These are phyloP conservation scores for Drymonia ruficornis DNA, from an alignment of 2,888 invertebrate genomes.

Conservation along the genomic window DNA sequence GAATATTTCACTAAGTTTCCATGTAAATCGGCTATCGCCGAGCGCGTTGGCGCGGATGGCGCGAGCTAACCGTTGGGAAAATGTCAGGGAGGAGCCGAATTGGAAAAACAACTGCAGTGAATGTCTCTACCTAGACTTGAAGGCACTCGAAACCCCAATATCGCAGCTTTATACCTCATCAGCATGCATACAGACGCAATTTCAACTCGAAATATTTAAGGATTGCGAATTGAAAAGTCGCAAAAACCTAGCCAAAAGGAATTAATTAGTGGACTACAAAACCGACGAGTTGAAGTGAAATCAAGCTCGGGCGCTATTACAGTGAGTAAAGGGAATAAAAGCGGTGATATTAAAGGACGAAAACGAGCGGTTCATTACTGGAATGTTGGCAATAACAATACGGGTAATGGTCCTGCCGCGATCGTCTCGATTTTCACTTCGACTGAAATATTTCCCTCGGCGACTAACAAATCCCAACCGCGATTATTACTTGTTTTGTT, in stretches of 20 bases:
- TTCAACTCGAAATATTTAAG: constrained; percentile 60
- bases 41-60: constrained; percentile 50
- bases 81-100: constrained; percentile 56
- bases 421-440: constrained; percentile 72
- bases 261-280: constrained; percentile 69
- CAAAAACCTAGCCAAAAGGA: constrained; percentile 51
- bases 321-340: constrained; percentile 70
- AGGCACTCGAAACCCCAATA: constrained; percentile 67
- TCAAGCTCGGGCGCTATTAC: constrained; percentile 67
- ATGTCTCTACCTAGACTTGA: constrained; percentile 59
- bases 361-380: constrained; percentile 82
- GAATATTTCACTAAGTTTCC: constrained; percentile 78
- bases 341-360: constrained; percentile 77
- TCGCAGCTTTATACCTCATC: constrained; percentile 64
- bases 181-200: constrained; percentile 65
- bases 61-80: constrained; percentile 59
- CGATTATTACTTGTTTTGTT: constrained; percentile 31
- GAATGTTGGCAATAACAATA: constrained; percentile 82
- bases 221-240: constrained; percentile 60
- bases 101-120: constrained; percentile 64
- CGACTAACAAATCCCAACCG: constrained; percentile 58
- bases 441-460: constrained; percentile 63
- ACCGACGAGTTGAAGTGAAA: constrained; percentile 68
- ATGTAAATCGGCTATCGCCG: constrained; percentile 70
- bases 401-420: constrained; percentile 75